These are phyloP conservation scores for Callosobruchus maculatus DNA, from an alignment of 2,888 invertebrate species.

Conservation along the genomic window DNA sequence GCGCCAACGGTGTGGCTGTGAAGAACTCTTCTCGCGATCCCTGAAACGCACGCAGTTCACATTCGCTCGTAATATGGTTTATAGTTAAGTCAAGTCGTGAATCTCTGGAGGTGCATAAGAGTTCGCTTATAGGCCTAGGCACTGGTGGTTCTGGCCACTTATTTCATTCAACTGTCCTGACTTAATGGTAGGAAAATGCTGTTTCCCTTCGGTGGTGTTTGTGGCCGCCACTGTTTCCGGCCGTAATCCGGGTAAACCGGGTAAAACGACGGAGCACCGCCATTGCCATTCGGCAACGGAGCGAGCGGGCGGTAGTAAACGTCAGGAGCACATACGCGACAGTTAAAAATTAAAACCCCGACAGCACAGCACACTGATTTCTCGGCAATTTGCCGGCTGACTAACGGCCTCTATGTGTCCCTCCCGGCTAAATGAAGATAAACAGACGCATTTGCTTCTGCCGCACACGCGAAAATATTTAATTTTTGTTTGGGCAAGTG, in stretches of 20 bases:
- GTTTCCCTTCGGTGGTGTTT: too few relatives aligned
- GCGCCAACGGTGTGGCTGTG: too few relatives aligned
- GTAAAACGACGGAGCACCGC: conserved; percentile 11
- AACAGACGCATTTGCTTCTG: conserved; percentile 41
- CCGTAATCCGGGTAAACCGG: neutral
- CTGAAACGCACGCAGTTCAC: too few relatives aligned
- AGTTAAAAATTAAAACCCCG: conserved; percentile 48
- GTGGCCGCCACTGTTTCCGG: neutral
- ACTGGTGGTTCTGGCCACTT: too few relatives aligned
- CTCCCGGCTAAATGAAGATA: conserved; percentile 43
- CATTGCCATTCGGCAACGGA: too few relatives aligned
- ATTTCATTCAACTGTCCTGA: too few relatives aligned
- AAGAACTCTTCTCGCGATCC: too few relatives aligned
- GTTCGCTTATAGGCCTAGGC: too few relatives aligned
- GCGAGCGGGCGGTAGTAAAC: conserved; percentile 44
- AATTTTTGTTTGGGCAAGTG: conserved; percentile 41
- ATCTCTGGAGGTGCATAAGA: too few relatives aligned
- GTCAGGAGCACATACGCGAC: conserved; percentile 45
- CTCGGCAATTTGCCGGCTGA: conserved; percentile 47
- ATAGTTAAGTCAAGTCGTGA: too few relatives aligned
- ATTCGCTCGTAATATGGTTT: too few relatives aligned
- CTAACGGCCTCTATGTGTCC: conserved; percentile 39
- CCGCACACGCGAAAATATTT: conserved; percentile 46
- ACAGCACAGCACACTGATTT: conserved; percentile 42
- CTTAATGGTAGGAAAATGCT: too few relatives aligned